A percentile compares a stretch with the other conserved stretches of the same genome.
Evolutionary conservation across 2,113 vertebrate genomes (phyloP).

Genomic region (Marmota monax): DNA sequence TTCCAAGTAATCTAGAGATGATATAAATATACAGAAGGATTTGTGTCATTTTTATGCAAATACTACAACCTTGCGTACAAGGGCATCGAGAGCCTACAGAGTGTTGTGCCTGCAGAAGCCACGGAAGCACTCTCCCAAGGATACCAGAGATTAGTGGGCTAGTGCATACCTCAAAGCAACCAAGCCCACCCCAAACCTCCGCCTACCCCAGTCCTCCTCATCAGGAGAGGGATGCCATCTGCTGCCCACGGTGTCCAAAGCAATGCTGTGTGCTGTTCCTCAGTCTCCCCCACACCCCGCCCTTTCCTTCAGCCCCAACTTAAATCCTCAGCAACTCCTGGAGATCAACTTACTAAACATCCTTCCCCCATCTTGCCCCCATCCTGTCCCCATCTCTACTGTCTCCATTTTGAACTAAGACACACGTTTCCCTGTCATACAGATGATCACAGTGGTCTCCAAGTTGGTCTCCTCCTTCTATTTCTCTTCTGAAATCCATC

Average conservation of each 20-base stretch:
- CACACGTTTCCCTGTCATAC: accelerated
- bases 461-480: background rate
- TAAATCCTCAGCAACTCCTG: background rate
- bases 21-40: background rate
- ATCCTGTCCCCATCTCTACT: too few relatives aligned
- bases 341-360: background rate
- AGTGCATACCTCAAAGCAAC: background rate
- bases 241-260: background rate
- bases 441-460: background rate
- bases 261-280: background rate
- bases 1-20: background rate
- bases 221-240: background rate
- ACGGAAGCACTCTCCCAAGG: too few relatives aligned
- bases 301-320: background rate
- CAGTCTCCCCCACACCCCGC: too few relatives aligned
- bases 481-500: background rate
- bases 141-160: accelerated
- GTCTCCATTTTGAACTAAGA: background rate
- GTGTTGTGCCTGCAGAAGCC: background rate
- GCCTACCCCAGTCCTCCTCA: background rate
- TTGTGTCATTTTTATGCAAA: background rate
- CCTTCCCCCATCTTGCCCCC: too few relatives aligned
- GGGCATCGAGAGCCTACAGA: background rate
- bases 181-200: background rate
- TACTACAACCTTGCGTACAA: background rate